A percentile compares a stretch with the other conserved stretches of the same genome.
phyloP scores from a whole-genome alignment of 2,888 invertebrate species.

The Coelopa pilipes region DNA sequence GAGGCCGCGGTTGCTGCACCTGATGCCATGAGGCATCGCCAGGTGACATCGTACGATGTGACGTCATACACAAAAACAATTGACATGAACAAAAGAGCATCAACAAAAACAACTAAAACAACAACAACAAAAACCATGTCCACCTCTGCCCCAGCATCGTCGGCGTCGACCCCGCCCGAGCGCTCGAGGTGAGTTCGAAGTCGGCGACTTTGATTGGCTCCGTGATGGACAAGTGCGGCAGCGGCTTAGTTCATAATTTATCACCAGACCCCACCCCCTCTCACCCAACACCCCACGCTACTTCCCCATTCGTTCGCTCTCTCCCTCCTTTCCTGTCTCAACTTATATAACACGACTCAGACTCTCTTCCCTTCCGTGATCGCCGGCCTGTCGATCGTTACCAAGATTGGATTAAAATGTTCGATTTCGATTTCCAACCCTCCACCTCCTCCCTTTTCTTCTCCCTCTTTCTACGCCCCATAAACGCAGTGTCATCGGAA shows the following conservation, averaged over 20 bases:
- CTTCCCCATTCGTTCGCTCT: not conserved
- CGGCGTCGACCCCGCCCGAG: constrained; percentile 33
- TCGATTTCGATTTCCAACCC: not conserved
- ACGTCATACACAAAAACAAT: constrained; percentile 35
- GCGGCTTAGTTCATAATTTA: constrained; percentile 14
- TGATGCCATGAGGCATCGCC: constrained; percentile 36
- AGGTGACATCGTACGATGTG: constrained; percentile 42
- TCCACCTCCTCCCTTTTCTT: no score
- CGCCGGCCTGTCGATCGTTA: not conserved
- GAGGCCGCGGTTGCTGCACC: no score
- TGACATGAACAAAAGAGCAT: constrained; percentile 15
- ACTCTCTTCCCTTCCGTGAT: no score
- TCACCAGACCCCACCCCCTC: not conserved
- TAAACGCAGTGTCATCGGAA: not conserved
- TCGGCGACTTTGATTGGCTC: constrained; percentile 30
- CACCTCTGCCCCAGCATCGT: constrained; percentile 39
- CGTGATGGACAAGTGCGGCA: constrained; percentile 14
- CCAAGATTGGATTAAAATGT: not conserved
- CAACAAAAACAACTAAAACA: constrained; percentile 22
- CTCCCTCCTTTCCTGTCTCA: not conserved
- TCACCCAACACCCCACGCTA: not conserved
- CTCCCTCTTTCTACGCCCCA: not conserved
- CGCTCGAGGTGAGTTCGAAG: constrained; percentile 33
- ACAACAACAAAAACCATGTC: constrained; percentile 33
- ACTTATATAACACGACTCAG: not conserved